Evolutionary conservation across 1,140 invertebrate species (phyloP), one percentile per base, ranked within the genome.

Genomic region (Drosophila pectinifera): DNA sequence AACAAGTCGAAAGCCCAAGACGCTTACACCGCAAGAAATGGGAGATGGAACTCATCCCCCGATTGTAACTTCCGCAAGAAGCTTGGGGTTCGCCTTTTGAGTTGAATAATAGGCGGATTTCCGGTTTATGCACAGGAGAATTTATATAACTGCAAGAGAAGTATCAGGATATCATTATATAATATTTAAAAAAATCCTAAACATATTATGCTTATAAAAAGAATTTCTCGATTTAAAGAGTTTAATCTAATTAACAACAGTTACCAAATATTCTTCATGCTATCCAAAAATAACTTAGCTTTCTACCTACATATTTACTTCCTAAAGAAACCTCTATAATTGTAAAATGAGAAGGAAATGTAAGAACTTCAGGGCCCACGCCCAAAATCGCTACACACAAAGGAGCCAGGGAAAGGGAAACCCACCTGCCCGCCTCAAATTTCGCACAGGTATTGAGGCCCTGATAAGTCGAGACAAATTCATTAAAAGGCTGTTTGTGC

Each of bases 401-500:
- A 57, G 28, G 5, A 2, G 7, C 2, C 1, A 59, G 3, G 3
- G 10, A 31, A 3, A 18, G 36, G 20, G 7, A 51, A 31, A 6
- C 20, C 13, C 49, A 11, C 26, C 36, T 38, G 8, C 14, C 38
- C 7, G 31, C 13, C 31, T 22, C 57, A 48, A 48, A 53, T 61
- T 61, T 67, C 43, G 22, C 31, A 18, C 34, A 39, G 57, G 57
- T 48, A 67, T 24, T 48, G 16, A 8, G 62, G 46, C 31, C 13
- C 26, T 42, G 69, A 73, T 64, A 64, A 74, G 77, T 68, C 64
- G 64, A 62, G 55, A 55, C 73, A 62, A 78, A 77, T 77, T 69
- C 74, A 78, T 78, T 77, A 77, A 43, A 26, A 34, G 18, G 38
- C 73, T 36, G 65, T 78, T 78, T 78, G 51, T 77, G 65, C 49